These are phyloP conservation scores for Acanthaster planci DNA, from an alignment of 35 echinoderm and acorn worm genomes.

Conservation along the genomic window DNA sequence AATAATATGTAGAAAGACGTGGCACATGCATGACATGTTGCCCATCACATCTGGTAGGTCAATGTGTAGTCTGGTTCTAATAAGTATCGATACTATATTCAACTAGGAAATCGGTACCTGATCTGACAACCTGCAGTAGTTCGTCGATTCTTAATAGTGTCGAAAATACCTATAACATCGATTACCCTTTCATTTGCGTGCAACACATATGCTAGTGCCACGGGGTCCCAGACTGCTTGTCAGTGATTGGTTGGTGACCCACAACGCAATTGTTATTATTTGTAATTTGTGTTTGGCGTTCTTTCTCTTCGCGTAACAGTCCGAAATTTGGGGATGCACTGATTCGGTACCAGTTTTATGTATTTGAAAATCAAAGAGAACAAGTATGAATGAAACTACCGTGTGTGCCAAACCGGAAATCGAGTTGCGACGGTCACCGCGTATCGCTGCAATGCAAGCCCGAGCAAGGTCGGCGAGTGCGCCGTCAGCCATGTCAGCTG, in stretches of 20 bases:
- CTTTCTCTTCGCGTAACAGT: neutral
- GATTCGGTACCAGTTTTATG: neutral
- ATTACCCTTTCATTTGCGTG: too few relatives aligned
- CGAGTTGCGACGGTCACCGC: neutral
- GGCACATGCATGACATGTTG: neutral
- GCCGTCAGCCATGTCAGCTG: too few relatives aligned
- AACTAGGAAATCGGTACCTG: neutral
- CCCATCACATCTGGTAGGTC: conserved; percentile 1
- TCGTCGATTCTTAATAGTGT: too few relatives aligned
- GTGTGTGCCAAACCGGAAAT: neutral
- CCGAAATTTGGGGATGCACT: neutral
- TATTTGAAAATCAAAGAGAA: neutral
- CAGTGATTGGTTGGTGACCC: neutral
- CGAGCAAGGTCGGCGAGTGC: neutral
- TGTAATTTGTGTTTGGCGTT: neutral
- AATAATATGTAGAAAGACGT: conserved; percentile 1
- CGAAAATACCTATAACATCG: too few relatives aligned
- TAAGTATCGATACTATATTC: neutral
- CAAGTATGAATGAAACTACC: neutral
- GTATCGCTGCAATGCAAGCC: conserved; percentile 4
- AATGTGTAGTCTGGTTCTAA: neutral
- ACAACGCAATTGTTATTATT: neutral
- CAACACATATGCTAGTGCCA: too few relatives aligned
- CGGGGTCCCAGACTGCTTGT: too few relatives aligned
- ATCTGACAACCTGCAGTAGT: too few relatives aligned